Conservation (phyloP, 1,140 invertebrate genomes). For the Zaprionus gabonicus region DNA sequence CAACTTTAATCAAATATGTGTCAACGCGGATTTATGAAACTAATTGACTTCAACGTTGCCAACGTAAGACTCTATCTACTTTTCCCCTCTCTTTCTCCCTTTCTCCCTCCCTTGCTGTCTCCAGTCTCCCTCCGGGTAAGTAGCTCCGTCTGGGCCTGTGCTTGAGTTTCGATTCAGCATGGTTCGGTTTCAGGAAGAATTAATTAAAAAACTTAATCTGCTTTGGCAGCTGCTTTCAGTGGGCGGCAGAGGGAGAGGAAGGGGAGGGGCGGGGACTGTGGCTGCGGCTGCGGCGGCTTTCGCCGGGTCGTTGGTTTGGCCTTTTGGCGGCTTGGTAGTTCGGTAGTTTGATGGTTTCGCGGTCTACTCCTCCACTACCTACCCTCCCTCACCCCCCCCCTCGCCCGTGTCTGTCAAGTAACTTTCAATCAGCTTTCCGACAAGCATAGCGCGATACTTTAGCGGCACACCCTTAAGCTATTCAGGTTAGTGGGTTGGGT, state of each 20-base stretch:
- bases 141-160: conserved; percentile 12
- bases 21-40: conserved; percentile 76
- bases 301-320: neutral
- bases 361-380: neutral
- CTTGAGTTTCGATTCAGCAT: conserved; percentile 4
- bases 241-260: neutral
- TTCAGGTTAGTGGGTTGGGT: neutral
- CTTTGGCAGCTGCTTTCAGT: conserved; percentile 43
- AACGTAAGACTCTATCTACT: neutral
- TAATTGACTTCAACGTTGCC: conserved; percentile 63
- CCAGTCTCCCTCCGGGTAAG: conserved; percentile 12
- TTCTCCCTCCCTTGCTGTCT: neutral
- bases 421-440: conserved; percentile 17
- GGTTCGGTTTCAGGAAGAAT: conserved; percentile 53
- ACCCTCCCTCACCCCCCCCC: neutral
- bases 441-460: neutral
- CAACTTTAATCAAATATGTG: conserved; percentile 75
- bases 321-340: conserved; percentile 14
- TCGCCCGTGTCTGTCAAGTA: conserved; percentile 7
- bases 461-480: neutral
- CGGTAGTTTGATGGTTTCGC: conserved; percentile 13
- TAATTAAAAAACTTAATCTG: conserved; percentile 80
- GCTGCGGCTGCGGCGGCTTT: neutral
- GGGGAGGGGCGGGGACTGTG: neutral
- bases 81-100: neutral